These are phyloP conservation scores for Fukomys damarensis DNA, from an alignment of 2,113 vertebrate genomes.

Conservation along the genomic window DNA sequence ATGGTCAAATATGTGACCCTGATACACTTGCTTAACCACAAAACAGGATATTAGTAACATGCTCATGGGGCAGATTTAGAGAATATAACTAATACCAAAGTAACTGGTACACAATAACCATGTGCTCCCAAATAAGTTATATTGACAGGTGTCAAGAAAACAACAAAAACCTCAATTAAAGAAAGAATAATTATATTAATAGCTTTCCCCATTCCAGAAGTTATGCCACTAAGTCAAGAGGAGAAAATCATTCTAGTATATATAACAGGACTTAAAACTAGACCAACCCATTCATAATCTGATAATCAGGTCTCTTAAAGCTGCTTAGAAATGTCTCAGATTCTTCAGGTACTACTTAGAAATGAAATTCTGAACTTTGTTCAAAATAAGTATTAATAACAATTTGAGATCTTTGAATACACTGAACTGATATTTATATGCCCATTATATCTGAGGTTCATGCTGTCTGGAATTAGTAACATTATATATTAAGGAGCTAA, in stretches of 20 bases:
- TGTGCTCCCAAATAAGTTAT: neutral
- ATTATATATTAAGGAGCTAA: neutral
- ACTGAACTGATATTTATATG: neutral
- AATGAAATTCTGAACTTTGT: neutral
- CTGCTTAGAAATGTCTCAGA: neutral
- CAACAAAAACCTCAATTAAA: neutral
- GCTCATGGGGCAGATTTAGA: no score
- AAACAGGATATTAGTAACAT: neutral
- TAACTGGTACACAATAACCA: neutral
- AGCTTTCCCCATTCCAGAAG: neutral
- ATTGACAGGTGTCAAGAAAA: neutral
- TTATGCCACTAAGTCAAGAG: neutral
- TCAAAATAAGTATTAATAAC: constrained; percentile 3
- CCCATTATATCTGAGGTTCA: neutral
- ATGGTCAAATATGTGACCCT: neutral
- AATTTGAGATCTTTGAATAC: neutral
- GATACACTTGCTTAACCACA: neutral
- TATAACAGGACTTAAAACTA: constrained; percentile 9
- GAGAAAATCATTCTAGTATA: neutral
- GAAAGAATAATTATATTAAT: neutral
- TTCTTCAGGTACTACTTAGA: neutral
- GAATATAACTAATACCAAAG: neutral
- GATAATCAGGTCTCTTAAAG: neutral
- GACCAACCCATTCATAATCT: neutral
- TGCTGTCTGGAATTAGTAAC: neutral